Conservation (phyloP, 2,888 invertebrate species). For the Macaria liturata region DNA sequence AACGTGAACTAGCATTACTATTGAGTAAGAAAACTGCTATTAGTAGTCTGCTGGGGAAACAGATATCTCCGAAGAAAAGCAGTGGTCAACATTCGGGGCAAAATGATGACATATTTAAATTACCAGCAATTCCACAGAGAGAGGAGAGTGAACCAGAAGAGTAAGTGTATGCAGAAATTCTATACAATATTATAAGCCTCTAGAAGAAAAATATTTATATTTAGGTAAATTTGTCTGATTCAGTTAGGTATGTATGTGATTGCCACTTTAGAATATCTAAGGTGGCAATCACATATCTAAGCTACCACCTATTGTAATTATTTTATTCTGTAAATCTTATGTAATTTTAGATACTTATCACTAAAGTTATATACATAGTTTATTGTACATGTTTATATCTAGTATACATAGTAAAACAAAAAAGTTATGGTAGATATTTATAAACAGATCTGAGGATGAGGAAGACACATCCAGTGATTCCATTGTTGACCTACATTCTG, state of each 20-base stretch:
- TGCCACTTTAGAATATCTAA: too few relatives aligned
- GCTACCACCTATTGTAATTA: too few relatives aligned
- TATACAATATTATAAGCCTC: not conserved
- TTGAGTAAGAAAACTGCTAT: slow-evolving; percentile 91
- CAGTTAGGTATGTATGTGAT: too few relatives aligned
- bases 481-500: slow-evolving; percentile 86
- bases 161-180: slow-evolving; percentile 49
- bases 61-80: slow-evolving; percentile 74
- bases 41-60: slow-evolving; percentile 85
- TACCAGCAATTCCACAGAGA: slow-evolving; percentile 78
- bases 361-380: too few relatives aligned
- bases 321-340: too few relatives aligned
- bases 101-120: slow-evolving; percentile 85
- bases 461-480: slow-evolving; percentile 61
- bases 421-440: too few relatives aligned
- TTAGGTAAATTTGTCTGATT: too few relatives aligned
- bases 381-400: too few relatives aligned
- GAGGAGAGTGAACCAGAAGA: slow-evolving; percentile 78
- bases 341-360: too few relatives aligned
- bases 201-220: not conserved
- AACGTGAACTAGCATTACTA: slow-evolving; percentile 88
- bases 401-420: too few relatives aligned
- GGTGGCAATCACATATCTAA: too few relatives aligned
- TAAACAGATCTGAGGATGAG: slow-evolving; percentile 69
- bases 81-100: slow-evolving; percentile 29